phyloP scores from a whole-genome alignment of 2,797 vertebrate genomes.

The Pipistrellus kuhlii region DNA sequence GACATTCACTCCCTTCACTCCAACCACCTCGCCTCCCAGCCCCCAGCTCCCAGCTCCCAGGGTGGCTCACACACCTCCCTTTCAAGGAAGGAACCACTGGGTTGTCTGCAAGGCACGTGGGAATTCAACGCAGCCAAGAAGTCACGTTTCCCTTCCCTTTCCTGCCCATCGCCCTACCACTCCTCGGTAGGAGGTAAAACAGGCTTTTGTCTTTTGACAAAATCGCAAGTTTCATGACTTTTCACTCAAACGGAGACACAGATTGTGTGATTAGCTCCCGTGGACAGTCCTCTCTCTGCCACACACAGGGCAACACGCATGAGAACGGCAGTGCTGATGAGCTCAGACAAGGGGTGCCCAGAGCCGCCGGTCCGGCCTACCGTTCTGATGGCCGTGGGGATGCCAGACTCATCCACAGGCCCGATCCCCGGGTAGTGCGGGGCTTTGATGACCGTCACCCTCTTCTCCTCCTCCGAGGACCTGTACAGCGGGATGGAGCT shows the following conservation, averaged over 20 bases:
- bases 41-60: neutral
- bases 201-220: neutral
- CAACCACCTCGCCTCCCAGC: constrained; percentile 42
- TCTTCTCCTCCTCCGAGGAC: constrained; percentile 97
- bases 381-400: constrained; percentile 98
- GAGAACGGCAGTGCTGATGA: constrained; percentile 80
- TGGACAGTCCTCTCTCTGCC: constrained; percentile 66
- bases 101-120: constrained; percentile 53
- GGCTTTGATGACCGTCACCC: constrained; percentile 96
- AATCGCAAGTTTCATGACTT: constrained; percentile 72
- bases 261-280: constrained; percentile 74
- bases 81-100: constrained; percentile 59
- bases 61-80: constrained; percentile 59
- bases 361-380: constrained; percentile 87
- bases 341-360: constrained; percentile 86
- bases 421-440: constrained; percentile 99
- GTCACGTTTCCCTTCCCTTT: neutral
- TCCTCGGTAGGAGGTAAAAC: constrained; percentile 30
- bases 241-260: constrained; percentile 78
- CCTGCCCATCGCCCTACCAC: neutral
- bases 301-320: constrained; percentile 81
- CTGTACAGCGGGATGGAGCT: constrained; percentile 94
- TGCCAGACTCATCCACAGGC: constrained; percentile 97
- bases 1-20: constrained; percentile 51
- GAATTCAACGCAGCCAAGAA: constrained; percentile 38